Percentiles rank a stretch among this genome's conserved stretches.
phyloP scores from a whole-genome alignment of 2,888 invertebrate species.

The Apodemia hepburni region DNA sequence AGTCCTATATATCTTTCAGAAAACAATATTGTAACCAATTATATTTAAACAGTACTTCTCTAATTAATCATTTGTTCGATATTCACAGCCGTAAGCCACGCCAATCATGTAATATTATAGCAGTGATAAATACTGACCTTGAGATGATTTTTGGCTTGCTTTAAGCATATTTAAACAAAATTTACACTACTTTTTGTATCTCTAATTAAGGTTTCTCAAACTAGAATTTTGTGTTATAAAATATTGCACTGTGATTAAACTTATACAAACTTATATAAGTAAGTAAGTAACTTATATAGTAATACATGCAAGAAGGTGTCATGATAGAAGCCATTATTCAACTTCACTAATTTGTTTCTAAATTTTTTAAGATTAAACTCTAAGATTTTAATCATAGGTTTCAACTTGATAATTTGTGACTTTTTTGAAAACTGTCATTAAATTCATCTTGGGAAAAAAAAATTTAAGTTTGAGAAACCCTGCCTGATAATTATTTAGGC shows the following conservation, averaged over 20 bases:
- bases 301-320: too few species aligned
- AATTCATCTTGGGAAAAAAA: neutral
- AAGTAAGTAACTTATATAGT: too few species aligned
- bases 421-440: neutral
- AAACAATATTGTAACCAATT: neutral
- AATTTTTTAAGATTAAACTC: neutral
- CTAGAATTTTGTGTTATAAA: neutral
- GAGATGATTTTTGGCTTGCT: constrained; percentile 4
- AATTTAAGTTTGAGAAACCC: constrained; percentile 19
- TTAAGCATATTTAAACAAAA: neutral
- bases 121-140: constrained; percentile 15
- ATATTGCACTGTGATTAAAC: too few species aligned
- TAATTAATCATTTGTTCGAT: neutral
- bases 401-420: neutral
- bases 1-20: neutral
- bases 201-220: constrained; percentile 13
- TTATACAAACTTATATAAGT: too few species aligned
- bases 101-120: constrained; percentile 9
- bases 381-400: neutral
- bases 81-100: constrained; percentile 10
- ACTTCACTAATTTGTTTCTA: neutral
- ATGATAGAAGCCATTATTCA: neutral
- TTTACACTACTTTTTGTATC: neutral
- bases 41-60: neutral
- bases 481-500: constrained; percentile 27